Conservation (phyloP, 2,113 vertebrate genomes). For the Felis chaus region DNA sequence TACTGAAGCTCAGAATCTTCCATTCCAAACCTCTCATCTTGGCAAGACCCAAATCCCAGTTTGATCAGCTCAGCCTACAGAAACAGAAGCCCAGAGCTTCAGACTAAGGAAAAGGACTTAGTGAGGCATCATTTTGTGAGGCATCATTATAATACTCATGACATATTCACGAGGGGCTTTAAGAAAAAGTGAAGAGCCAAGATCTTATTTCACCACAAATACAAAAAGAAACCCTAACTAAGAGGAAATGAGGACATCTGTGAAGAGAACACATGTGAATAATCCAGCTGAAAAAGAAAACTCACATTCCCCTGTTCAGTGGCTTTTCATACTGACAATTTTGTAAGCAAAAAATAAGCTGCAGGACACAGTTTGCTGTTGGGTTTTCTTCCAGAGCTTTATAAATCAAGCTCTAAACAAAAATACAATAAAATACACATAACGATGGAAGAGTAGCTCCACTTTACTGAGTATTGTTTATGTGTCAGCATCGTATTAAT, state of each 20-base stretch:
- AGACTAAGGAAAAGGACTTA: slow-evolving; percentile 1
- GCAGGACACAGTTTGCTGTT: background rate
- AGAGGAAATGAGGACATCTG: background rate
- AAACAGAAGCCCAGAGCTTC: background rate
- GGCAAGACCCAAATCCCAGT: background rate
- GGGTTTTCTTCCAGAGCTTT: background rate
- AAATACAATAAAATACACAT: background rate
- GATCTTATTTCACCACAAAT: background rate
- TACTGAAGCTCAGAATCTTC: background rate
- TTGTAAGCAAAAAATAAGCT: background rate
- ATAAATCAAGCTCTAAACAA: background rate
- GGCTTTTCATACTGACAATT: background rate
- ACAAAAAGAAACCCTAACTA: background rate
- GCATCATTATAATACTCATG: background rate
- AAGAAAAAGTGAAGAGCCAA: background rate
- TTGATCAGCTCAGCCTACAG: background rate
- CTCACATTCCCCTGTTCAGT: background rate
- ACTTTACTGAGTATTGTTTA: background rate
- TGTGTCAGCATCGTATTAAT: background rate
- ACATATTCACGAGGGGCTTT: background rate
- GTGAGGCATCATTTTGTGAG: background rate
- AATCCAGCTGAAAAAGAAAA: background rate
- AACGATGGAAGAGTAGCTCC: background rate
- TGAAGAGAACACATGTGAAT: background rate
- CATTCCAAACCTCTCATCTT: background rate